Base-by-base conservation (phyloP, 2,113 vertebrate species). In the Nesoenas mayeri region DNA sequence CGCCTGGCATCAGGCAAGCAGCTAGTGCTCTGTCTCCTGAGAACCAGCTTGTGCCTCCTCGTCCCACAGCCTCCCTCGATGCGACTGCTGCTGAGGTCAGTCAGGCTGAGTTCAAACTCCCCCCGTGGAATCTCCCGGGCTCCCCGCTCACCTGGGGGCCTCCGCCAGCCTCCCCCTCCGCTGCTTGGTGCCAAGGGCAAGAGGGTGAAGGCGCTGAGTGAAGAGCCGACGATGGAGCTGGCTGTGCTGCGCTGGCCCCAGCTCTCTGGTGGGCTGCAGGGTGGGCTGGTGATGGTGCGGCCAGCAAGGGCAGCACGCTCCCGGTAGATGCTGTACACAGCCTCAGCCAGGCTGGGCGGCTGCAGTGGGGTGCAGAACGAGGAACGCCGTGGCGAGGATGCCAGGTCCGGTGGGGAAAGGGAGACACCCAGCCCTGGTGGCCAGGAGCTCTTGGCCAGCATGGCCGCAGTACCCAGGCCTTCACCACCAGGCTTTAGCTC, bases 311-410 rank as follows among this genome's bases (percentile, higher is more conserved):
- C 78, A 3, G 97, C 97, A 62, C 86, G 98, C 93, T 99, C 99
- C 66, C 73, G 98, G 95, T 98, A 99, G 96, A 99, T 98, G 96
- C 99, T 99, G 95, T 99, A 99, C 82, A 99, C 98, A 0, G 98
- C 98, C 80, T 99, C 99, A 0, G 98, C 98, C 95, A 99, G 98
- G 77, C 98, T 98, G 93, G 98, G 98, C 0, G 98, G 97, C 95
- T 97, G 98, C 4, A 97, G 97, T 1, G 95, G 96, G 78, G 89
- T 12, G 72, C 95, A 88, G 95, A 94, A 50, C 97, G 97, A 98
- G 70, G 97, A 88, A 95, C 95, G 92, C 94, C 9, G 94, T 11
- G 97, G 94, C 0, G 97, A 97, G 4, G 98, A 97, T 0, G 71
- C 95, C 31, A 97, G 89, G 79, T 99, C 98, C 0, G 98, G 97